These are phyloP conservation scores for Nasonia vitripennis DNA, from an alignment of 1,140 invertebrate species.

Conservation along the genomic window DNA sequence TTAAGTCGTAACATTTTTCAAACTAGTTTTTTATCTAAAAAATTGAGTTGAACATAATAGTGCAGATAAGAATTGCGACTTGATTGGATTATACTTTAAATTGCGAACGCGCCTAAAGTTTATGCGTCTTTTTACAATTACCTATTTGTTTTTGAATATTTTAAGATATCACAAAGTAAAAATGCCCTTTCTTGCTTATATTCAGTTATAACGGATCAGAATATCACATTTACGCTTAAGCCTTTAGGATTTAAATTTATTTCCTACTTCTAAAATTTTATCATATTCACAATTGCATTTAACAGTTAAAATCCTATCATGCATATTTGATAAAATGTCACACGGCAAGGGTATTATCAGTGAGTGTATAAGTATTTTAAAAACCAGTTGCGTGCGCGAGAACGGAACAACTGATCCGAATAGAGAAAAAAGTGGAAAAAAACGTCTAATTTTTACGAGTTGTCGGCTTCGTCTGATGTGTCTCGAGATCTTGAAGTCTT, in stretches of 20 bases:
- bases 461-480: conserved; percentile 40
- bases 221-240: no score
- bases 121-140: no score
- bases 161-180: no score
- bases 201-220: no score
- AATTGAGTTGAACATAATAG: no score
- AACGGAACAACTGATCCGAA: conserved; percentile 26
- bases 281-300: not conserved
- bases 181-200: not conserved
- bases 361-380: not conserved
- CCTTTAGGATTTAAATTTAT: no score
- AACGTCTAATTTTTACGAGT: conserved; percentile 12
- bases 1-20: no score
- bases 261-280: not conserved
- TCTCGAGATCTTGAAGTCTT: not conserved
- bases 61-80: no score
- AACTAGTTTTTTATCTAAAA: no score
- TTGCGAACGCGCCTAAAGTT: not conserved
- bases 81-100: not conserved
- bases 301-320: not conserved
- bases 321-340: no score
- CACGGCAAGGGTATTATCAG: no score
- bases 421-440: not conserved
- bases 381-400: not conserved
- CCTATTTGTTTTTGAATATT: no score